Evolutionary conservation across 2,113 vertebrate genomes (phyloP).

Genomic region (Crypturellus undulatus): DNA sequence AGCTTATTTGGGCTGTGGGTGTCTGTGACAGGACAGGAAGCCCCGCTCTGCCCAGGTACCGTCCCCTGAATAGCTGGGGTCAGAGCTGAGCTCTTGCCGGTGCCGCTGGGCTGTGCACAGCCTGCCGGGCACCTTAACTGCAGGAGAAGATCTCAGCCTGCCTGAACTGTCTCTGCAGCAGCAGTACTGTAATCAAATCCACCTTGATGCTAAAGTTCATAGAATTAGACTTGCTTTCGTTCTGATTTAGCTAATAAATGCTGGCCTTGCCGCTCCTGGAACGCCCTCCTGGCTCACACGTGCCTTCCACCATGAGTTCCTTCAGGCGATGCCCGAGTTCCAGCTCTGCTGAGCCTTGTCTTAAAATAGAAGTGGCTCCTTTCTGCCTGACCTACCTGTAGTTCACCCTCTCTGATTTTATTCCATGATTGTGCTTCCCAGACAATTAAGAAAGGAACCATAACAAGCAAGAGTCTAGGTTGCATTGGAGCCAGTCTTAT

Average conservation of each 20-base stretch:
- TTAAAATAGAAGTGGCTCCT: background rate
- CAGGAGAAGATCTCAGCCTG: background rate
- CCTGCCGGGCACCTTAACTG: background rate
- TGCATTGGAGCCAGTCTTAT: background rate
- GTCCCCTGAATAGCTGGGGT: background rate
- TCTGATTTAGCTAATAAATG: background rate
- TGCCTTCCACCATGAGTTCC: background rate
- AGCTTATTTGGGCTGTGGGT: background rate
- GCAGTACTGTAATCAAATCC: background rate
- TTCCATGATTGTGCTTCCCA: background rate
- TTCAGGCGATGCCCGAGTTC: background rate
- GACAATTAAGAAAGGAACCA: background rate
- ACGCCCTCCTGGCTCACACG: accelerated
- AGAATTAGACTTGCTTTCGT: background rate
- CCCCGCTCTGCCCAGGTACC: background rate
- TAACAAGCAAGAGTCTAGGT: background rate
- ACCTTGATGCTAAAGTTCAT: background rate
- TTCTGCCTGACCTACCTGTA: background rate
- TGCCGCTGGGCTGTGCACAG: background rate
- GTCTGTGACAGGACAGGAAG: background rate
- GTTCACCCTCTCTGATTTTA: background rate
- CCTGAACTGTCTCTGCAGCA: background rate
- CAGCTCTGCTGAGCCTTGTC: background rate
- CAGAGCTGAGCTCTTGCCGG: background rate
- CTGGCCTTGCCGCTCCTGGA: background rate